These are phyloP conservation scores for Lepus europaeus DNA, from an alignment of 2,113 vertebrate species.

Conservation along the genomic window DNA sequence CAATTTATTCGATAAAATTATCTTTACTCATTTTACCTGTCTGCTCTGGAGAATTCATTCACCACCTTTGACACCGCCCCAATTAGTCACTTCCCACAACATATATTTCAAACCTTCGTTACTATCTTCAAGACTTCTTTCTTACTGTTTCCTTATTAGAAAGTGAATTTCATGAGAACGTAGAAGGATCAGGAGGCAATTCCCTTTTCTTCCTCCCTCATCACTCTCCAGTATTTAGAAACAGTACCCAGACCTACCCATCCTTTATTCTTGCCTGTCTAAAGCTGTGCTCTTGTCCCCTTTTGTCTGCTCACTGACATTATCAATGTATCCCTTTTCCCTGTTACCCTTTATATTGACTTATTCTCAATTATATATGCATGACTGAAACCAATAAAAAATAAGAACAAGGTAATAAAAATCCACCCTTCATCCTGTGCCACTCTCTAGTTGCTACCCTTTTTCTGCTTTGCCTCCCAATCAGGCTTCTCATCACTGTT, in stretches of 20 bases:
- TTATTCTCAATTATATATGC: not conserved
- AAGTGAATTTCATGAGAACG: not conserved
- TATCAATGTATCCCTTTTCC: not conserved
- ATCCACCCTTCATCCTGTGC: not conserved
- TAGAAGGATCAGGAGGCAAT: not conserved
- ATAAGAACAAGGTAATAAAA: not conserved
- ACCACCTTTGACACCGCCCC: too few species aligned
- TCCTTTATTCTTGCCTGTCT: not conserved
- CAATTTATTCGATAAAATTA: too few species aligned
- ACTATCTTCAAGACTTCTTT: conserved; percentile 28
- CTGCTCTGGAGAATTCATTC: too few species aligned
- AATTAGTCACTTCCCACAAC: too few species aligned
- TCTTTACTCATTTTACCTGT: too few species aligned
- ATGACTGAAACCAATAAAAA: conserved; percentile 1
- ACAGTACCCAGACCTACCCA: not conserved
- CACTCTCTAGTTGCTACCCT: not conserved
- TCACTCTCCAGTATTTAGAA: not conserved
- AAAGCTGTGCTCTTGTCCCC: not conserved
- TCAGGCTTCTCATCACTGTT: not conserved
- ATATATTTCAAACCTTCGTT: not conserved
- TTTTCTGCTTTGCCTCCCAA: not conserved
- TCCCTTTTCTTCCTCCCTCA: not conserved
- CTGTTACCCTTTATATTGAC: not conserved
- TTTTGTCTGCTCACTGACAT: conserved; percentile 18
- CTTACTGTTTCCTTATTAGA: not conserved